Evolutionary conservation across 2,888 invertebrate species (phyloP), one percentile per base, ranked within the genome.

Genomic region (Erebia ligea): DNA sequence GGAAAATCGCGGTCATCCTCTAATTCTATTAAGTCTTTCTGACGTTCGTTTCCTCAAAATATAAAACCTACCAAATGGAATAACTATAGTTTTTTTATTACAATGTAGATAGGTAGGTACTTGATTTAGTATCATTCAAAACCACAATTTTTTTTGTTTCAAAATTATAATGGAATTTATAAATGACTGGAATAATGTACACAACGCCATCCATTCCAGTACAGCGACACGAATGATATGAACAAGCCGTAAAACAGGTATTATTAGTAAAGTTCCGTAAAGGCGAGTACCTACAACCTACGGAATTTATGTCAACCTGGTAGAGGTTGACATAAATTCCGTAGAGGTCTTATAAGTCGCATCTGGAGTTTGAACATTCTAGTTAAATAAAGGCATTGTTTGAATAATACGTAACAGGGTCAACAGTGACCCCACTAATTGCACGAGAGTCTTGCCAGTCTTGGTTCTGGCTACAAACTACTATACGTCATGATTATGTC

Each of bases 401-500:
- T 69, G 67, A 72, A 69, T 69, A 72, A 69, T 69, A 54, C 62
- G 56, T n/a, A 67, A 69, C 40, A 57, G 65, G 48, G 62, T 69
- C 69, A 50, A 69, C 62, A 58, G 70, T 48, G 57, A n/a, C 57
- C 52, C 42, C 50, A 66, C 70, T 73, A 68, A 73, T 70, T 70
- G 70, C 62, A 62, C 19, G 62, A 48, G 15, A 21, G 62, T 21
- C 48, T 19, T 9, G 21, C 62, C n/a, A 21, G 62, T 21, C 48
- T 19, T 9, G 21, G 48, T 25, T 4, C 48, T 21, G 42, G 25
- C 62, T 21, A 48, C 21, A 13, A 62, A 52, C 17, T 54, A 54
- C 54, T 3, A 54, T 54, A 10, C 17, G 54, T 54, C 17, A 54
- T 54, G 54, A 54, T 54, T 54, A 54, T 17, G 54, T 2, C 13